Percentiles rank a stretch among this genome's conserved stretches.
Conservation (phyloP, 2,797 vertebrate species). For the Cossypha polioptera region DNA sequence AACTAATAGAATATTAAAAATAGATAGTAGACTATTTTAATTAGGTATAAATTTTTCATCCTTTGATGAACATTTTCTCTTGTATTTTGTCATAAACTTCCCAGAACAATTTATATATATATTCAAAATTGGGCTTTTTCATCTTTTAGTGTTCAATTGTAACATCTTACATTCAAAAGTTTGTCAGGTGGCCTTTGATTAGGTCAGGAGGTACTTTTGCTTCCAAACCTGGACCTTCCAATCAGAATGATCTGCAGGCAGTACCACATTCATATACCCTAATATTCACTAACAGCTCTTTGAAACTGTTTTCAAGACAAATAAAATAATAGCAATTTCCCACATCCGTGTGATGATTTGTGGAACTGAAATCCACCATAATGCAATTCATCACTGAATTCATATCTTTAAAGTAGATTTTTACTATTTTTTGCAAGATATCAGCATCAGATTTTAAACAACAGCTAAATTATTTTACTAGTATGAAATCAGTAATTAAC, state of each 20-base stretch:
- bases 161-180: not conserved
- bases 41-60: not conserved
- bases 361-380: not conserved
- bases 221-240: not conserved
- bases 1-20: not conserved
- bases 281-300: not conserved
- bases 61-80: not conserved
- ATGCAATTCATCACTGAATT: not conserved
- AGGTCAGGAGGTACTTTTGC: not conserved
- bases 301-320: not conserved
- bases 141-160: not conserved
- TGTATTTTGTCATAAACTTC: not conserved
- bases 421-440: not conserved
- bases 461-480: not conserved
- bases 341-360: not conserved
- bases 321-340: not conserved
- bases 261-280: not conserved
- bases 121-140: not conserved
- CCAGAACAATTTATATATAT: not conserved
- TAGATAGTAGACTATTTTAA: not conserved
- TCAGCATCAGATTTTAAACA: not conserved
- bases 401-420: not conserved
- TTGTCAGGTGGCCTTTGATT: not conserved
- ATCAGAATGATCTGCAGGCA: not conserved
- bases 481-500: not conserved